Percentiles rank a stretch among this genome's conserved stretches.
These are phyloP conservation scores for Tolypeutes matacus DNA, from an alignment of 2,797 vertebrate species.

Conservation along the genomic window DNA sequence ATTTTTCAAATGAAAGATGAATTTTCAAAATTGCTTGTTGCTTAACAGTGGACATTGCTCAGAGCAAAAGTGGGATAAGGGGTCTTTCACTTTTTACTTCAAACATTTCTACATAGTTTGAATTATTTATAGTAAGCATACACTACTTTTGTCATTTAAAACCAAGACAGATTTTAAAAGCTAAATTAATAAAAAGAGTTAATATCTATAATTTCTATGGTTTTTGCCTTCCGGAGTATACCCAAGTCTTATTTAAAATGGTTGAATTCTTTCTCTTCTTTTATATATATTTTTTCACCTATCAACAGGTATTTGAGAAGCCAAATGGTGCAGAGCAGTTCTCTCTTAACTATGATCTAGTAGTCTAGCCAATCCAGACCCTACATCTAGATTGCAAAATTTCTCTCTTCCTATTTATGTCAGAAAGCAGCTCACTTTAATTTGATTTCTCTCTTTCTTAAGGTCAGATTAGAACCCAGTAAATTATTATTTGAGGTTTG, in stretches of 20 bases:
- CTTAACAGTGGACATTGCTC: background rate
- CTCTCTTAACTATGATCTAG: background rate
- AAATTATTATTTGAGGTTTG: slow-evolving; percentile 75
- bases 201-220: background rate
- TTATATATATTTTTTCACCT: background rate
- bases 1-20: slow-evolving; percentile 49
- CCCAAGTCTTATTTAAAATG: slow-evolving; percentile 5
- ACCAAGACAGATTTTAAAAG: background rate
- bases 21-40: slow-evolving; percentile 64
- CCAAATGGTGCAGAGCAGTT: background rate
- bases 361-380: slow-evolving; percentile 62
- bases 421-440: slow-evolving; percentile 79
- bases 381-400: slow-evolving; percentile 78
- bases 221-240: background rate
- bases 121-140: slow-evolving; percentile 47
- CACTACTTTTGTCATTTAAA: slow-evolving; percentile 38
- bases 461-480: slow-evolving; percentile 83
- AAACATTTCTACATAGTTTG: slow-evolving; percentile 30
- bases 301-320: background rate
- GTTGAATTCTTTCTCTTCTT: background rate
- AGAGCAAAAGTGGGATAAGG: background rate
- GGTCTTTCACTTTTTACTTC: slow-evolving; percentile 15
- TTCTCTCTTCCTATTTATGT: slow-evolving; percentile 74
- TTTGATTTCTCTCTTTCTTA: slow-evolving; percentile 76
- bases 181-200: background rate